A percentile compares a stretch with the other conserved stretches of the same genome.
Evolutionary conservation across 2,113 vertebrate species (phyloP).

Genomic region (Uropsilus gracilis): DNA sequence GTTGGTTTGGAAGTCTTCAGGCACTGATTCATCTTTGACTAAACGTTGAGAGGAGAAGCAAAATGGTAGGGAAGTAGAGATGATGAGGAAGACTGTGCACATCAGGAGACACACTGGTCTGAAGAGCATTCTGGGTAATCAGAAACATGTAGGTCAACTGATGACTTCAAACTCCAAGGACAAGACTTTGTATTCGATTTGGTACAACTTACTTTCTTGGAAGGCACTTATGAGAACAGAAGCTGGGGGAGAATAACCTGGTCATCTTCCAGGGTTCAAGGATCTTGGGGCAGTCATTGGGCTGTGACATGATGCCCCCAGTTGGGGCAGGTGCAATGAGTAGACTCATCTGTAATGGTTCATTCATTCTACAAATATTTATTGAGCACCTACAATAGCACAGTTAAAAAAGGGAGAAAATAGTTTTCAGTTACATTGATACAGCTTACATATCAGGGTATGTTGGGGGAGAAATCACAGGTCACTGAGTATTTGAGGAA

Average conservation of each 20-base stretch:
- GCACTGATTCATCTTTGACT: not conserved
- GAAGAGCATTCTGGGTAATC: not conserved
- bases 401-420: constrained; percentile 9
- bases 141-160: not conserved
- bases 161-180: not conserved
- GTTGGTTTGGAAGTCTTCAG: not conserved
- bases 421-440: not conserved
- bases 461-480: not conserved
- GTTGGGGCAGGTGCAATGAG: not conserved
- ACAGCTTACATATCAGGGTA: not conserved
- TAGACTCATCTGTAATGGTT: not conserved
- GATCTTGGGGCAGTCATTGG: not conserved
- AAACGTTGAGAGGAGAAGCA: not conserved
- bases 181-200: not conserved
- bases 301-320: too few species aligned
- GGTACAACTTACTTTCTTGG: not conserved
- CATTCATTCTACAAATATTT: not conserved
- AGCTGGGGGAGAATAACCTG: not conserved
- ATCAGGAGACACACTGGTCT: accelerated
- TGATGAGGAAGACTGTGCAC: too few species aligned
- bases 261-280: not conserved
- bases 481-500: not conserved
- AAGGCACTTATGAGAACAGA: not conserved
- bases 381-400: not conserved
- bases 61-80: not conserved